Conservation (phyloP, 1,140 invertebrate genomes). For the Drosophila persimilis region DNA sequence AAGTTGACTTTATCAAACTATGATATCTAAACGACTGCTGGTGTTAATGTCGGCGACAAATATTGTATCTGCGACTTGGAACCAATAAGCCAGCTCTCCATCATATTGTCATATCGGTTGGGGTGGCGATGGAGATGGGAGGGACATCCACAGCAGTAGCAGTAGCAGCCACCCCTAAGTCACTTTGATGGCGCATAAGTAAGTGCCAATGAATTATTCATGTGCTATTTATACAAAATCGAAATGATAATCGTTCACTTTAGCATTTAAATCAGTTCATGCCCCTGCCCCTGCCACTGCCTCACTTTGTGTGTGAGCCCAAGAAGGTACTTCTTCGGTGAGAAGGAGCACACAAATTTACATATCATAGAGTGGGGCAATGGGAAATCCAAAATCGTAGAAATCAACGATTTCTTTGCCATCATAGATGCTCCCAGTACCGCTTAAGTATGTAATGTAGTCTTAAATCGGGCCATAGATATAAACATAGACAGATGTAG, state of each 20-base stretch:
- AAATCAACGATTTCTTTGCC: no score
- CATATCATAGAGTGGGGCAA: conserved; percentile 3
- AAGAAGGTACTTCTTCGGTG: no score
- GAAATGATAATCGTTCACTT: conserved; percentile 80
- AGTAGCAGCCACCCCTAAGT: conserved; percentile 32
- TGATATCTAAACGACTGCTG: conserved; percentile 51
- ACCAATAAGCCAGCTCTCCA: conserved; percentile 64
- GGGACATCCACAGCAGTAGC: conserved; percentile 2
- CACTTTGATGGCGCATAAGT: conserved; percentile 80
- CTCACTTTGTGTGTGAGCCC: neutral
- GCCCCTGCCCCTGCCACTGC: neutral
- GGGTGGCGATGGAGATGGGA: neutral
- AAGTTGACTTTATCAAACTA: conserved; percentile 74
- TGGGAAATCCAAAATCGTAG: no score
- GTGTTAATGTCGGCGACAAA: conserved; percentile 58
- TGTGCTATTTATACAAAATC: conserved; percentile 77
- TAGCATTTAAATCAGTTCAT: conserved; percentile 76
- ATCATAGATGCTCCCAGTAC: no score
- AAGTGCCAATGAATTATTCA: conserved; percentile 76
- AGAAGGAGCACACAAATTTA: conserved; percentile 10
- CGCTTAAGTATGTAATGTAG: no score
- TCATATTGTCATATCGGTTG: conserved; percentile 56
- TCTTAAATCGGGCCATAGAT: no score
- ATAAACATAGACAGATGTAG: no score
- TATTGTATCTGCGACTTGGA: conserved; percentile 48